These are phyloP conservation scores for Delichon dasypus DNA, from an alignment of 2,797 vertebrate genomes.

Conservation along the genomic window DNA sequence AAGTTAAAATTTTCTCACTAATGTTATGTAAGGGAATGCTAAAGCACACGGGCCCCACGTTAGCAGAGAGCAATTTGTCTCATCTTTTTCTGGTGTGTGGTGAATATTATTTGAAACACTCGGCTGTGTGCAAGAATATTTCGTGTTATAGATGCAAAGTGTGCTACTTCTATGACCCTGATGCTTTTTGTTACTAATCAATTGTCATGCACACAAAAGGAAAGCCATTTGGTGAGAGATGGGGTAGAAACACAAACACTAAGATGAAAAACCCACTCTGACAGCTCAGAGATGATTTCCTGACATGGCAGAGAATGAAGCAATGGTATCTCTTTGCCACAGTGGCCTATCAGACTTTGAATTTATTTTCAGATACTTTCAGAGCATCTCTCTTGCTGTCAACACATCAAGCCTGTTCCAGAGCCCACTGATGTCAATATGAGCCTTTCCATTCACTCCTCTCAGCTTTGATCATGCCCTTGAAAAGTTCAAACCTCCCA, in stretches of 20 bases:
- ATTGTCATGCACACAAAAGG: conserved; percentile 53
- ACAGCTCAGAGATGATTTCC: conserved; percentile 53
- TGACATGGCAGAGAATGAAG: conserved; percentile 38
- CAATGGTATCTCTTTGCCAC: conserved; percentile 34
- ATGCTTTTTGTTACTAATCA: conserved; percentile 66
- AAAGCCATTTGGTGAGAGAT: conserved; percentile 53
- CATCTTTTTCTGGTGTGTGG: not conserved
- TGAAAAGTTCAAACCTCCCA: not conserved
- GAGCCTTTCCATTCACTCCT: not conserved
- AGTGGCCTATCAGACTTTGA: conserved; percentile 20
- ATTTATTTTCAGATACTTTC: conserved; percentile 56
- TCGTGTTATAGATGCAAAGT: conserved; percentile 35
- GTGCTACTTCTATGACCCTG: conserved; percentile 11
- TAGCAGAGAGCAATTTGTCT: not conserved
- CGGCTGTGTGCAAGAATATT: not conserved
- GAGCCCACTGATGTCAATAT: conserved; percentile 4
- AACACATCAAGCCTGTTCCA: conserved; percentile 26
- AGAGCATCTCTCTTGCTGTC: conserved; percentile 48
- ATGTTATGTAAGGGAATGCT: conserved; percentile 6
- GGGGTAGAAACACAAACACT: conserved; percentile 34
- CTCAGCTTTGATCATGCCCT: conserved; percentile 2
- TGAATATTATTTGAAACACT: conserved; percentile 7
- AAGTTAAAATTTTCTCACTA: conserved; percentile 26
- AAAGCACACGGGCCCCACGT: not conserved
- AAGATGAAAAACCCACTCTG: not conserved